These are phyloP conservation scores for Nyctalus aviator DNA, from an alignment of 2,797 vertebrate genomes.

Conservation along the genomic window DNA sequence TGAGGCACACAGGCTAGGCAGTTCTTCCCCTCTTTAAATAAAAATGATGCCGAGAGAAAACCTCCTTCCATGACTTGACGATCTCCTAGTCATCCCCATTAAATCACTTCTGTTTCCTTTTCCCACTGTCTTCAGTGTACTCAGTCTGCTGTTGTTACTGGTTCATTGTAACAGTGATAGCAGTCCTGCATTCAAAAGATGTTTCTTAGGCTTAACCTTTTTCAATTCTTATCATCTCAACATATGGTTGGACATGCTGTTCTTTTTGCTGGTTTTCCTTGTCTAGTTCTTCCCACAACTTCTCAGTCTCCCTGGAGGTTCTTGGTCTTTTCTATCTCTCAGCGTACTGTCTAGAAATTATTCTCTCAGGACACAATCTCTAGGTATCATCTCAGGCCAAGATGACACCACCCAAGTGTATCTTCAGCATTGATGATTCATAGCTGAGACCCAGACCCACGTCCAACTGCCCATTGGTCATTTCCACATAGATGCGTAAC, in stretches of 20 bases:
- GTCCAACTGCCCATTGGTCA: neutral
- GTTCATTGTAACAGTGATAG: accelerated
- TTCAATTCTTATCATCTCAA: neutral
- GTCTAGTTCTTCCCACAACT: neutral
- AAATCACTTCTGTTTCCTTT: accelerated
- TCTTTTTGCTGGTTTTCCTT: neutral
- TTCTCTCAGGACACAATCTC: neutral
- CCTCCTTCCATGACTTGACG: accelerated
- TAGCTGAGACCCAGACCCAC: neutral
- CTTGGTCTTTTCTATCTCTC: neutral
- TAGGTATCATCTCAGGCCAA: no score
- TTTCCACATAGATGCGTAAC: neutral
- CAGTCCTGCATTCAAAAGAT: neutral
- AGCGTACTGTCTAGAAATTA: neutral
- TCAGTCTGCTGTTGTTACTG: neutral
- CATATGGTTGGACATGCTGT: neutral
- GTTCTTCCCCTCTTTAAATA: neutral
- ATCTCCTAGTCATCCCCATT: neutral
- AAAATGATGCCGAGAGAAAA: neutral
- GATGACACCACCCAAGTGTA: no score
- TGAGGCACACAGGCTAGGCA: no score
- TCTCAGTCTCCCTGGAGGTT: neutral
- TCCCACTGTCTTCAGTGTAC: neutral
- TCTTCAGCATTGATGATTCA: neutral
- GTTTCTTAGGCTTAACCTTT: neutral